These are phyloP conservation scores for Melanotaenia duboulayi DNA, from an alignment of 2,113 vertebrate species.

Conservation along the genomic window DNA sequence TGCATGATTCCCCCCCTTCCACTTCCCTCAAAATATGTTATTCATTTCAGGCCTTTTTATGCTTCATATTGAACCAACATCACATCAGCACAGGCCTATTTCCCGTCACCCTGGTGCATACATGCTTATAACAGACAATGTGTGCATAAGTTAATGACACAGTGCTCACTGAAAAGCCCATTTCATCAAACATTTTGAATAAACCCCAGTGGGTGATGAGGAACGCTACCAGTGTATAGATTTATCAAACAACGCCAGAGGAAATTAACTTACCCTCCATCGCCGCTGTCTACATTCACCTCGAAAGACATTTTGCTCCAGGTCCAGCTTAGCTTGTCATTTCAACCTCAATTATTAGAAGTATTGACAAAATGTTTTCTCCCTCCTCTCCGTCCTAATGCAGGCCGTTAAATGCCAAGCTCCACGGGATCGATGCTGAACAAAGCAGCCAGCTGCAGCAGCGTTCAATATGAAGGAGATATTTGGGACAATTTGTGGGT, in stretches of 20 bases:
- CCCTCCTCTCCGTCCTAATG: conserved; percentile 95
- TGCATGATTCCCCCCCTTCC: conserved; percentile 69
- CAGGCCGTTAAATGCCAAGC: conserved; percentile 97
- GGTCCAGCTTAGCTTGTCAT: conserved; percentile 93
- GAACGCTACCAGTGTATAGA: conserved; percentile 59
- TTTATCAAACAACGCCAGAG: conserved; percentile 86
- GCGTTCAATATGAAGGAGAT: conserved; percentile 99
- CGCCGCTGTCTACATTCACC: conserved; percentile 75
- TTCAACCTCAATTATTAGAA: conserved; percentile 96
- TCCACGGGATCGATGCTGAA: conserved; percentile 99
- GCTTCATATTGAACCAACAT: conserved; percentile 72
- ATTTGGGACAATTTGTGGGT: conserved; percentile 99
- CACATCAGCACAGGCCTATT: conserved; percentile 42
- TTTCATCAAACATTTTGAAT: conserved; percentile 62
- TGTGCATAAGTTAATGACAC: conserved; percentile 55
- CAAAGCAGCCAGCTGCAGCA: conserved; percentile 99
- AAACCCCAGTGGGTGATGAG: conserved; percentile 51
- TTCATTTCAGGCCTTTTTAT: conserved; percentile 48
- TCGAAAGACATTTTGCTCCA: conserved; percentile 76
- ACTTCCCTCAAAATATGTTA: not conserved
- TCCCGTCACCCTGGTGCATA: conserved; percentile 50
- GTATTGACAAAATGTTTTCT: conserved; percentile 98
- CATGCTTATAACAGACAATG: conserved; percentile 32
- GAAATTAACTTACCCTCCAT: conserved; percentile 95
- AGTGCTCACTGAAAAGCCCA: conserved; percentile 51